A percentile compares a stretch with the other conserved stretches of the same genome.
Conservation (phyloP, 2,888 invertebrate species). For the Microctonus brassicae region DNA sequence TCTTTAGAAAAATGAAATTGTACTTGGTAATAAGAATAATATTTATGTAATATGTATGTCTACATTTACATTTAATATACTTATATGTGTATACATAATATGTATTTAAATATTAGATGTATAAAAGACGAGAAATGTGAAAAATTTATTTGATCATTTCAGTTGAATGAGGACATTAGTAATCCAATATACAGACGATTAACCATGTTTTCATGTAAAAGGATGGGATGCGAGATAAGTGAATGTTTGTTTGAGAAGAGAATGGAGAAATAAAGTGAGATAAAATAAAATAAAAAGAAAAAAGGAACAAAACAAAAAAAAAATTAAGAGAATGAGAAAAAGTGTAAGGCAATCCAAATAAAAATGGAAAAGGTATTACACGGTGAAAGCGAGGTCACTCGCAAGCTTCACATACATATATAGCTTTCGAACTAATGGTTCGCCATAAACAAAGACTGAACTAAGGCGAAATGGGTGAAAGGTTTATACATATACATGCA, state of each 20-base stretch:
- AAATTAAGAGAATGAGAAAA: neutral
- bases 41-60: neutral
- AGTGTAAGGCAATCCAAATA: neutral
- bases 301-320: conserved; percentile 3
- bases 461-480: conserved; percentile 2
- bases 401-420: conserved; percentile 4
- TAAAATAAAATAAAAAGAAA: neutral
- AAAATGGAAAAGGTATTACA: conserved; percentile 16
- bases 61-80: neutral
- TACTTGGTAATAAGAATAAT: neutral
- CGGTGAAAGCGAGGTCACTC: conserved; percentile 7
- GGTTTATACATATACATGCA: neutral
- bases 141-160: neutral
- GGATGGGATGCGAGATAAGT: neutral
- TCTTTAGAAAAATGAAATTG: neutral
- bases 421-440: conserved; percentile 35
- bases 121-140: neutral
- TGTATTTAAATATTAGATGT: neutral
- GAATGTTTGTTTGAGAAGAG: neutral
- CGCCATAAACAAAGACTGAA: conserved; percentile 39
- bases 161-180: neutral
- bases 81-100: neutral
- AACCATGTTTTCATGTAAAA: neutral
- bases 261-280: neutral
- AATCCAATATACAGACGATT: neutral